Evolutionary conservation across 53 echinoderm and acorn worm genomes (phyloP), one percentile per base, ranked within the genome.

Genomic region (Luidia sarsii): DNA sequence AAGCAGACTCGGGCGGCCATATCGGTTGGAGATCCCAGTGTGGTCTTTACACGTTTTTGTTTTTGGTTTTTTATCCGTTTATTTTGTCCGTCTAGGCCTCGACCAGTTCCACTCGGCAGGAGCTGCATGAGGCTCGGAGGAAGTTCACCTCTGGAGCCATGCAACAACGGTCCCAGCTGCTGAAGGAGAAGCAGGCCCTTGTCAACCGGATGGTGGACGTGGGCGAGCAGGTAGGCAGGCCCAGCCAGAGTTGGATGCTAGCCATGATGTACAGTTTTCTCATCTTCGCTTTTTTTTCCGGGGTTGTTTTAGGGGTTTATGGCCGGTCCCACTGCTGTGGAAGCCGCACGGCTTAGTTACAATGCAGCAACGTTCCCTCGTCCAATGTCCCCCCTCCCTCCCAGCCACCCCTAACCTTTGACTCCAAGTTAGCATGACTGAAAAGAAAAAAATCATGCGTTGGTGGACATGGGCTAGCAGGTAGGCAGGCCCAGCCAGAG

Each of bases 211-310:
- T 95, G 95, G 87, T 95, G 27, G 88, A 87, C 20, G 87, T 89
- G 30, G 92, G 95, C 20, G 89, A 92, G 65, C 87, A 95, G 92
- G 95, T 95, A 85, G 16, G n/a, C n/a, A n/a, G n/a, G n/a, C n/a
- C n/a, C n/a, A n/a, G n/a, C n/a, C 85, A 50, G 83, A 89, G 68
- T 79, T 95, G 95, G 92, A 92, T 87, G 92, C 89, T 51, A 89
- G 86, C 74, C 92, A 92, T 89, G n/a, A n/a, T n/a, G 95, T 95
- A 95, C 86, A 90, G 82, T n/a, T n/a, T n/a, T 82, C 24, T 68
- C 39, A 68, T 53, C 57, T 82, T 82, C 52, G 65, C 65, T 68
- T 61, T 55, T 53, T 57, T 57, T 33, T 11, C 3, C n/a, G n/a
- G n/a, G n/a, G n/a, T 41, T 4, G n/a, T 48, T 68, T n/a, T 32